These are phyloP conservation scores for Sesamia nonagrioides DNA, from an alignment of 1,140 invertebrate genomes.

Conservation along the genomic window DNA sequence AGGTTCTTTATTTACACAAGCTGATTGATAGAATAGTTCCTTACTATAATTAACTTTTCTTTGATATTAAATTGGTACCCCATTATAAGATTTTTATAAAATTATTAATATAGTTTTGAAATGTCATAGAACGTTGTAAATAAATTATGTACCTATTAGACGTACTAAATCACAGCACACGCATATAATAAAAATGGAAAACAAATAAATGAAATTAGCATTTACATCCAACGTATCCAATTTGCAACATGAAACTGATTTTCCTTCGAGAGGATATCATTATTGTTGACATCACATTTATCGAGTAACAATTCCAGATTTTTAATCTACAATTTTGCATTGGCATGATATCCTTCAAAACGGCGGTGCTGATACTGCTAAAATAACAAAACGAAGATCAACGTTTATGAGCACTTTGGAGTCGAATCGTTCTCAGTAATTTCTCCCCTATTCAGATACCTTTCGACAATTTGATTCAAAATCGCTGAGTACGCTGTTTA, in stretches of 20 bases:
- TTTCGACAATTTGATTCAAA: constrained; percentile 33
- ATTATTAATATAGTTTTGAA: background rate
- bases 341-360: background rate
- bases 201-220: constrained; percentile 31
- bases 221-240: constrained; percentile 27
- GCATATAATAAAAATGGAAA: background rate
- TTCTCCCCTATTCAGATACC: constrained; percentile 41
- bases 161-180: constrained; percentile 1
- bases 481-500: constrained; percentile 25
- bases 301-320: constrained; percentile 11
- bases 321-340: constrained; percentile 17
- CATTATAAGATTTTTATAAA: background rate
- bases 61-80: background rate
- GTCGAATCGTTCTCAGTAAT: constrained; percentile 42
- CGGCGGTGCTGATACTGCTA: constrained; percentile 29
- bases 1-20: background rate
- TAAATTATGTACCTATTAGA: no score
- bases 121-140: background rate
- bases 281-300: constrained; percentile 25
- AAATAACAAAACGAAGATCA: constrained; percentile 42
- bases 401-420: constrained; percentile 39
- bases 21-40: background rate
- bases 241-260: constrained; percentile 27
- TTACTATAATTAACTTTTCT: background rate
- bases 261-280: background rate